phyloP scores from a whole-genome alignment of 2,888 invertebrate genomes.

The Odontomyia ornata region DNA sequence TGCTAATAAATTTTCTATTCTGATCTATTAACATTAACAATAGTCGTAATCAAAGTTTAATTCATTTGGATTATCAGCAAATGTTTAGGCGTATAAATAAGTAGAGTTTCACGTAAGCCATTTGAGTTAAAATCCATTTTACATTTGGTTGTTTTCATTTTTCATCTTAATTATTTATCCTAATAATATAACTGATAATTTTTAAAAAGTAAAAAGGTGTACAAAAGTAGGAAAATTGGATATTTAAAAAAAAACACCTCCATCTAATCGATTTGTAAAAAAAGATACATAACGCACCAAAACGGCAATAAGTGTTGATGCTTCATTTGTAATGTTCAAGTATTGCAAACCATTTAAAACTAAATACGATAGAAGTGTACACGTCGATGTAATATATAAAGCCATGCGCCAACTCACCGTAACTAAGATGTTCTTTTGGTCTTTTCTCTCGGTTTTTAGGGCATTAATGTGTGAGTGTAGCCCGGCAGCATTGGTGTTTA shows the following conservation, averaged over 20 bases:
- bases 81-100: too few species aligned
- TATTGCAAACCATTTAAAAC: too few species aligned
- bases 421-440: neutral
- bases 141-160: slow-evolving; percentile 9
- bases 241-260: slow-evolving; percentile 3
- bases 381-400: too few species aligned
- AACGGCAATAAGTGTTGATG: neutral
- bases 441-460: neutral
- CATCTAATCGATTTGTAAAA: slow-evolving; percentile 26
- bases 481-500: slow-evolving; percentile 1
- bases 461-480: neutral
- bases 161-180: too few species aligned
- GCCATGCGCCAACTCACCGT: too few species aligned
- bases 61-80: too few species aligned
- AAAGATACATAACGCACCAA: slow-evolving; percentile 24
- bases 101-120: slow-evolving; percentile 40
- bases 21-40: too few species aligned
- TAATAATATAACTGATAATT: too few species aligned
- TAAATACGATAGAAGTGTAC: too few species aligned
- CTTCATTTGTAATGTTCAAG: too few species aligned
- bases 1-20: too few species aligned
- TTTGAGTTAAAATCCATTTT: slow-evolving; percentile 23
- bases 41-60: too few species aligned
- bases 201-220: slow-evolving; percentile 7
- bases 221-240: slow-evolving; percentile 1